These are phyloP conservation scores for Pseudochaenichthys georgianus DNA, from an alignment of 2,797 vertebrate species.

Conservation along the genomic window DNA sequence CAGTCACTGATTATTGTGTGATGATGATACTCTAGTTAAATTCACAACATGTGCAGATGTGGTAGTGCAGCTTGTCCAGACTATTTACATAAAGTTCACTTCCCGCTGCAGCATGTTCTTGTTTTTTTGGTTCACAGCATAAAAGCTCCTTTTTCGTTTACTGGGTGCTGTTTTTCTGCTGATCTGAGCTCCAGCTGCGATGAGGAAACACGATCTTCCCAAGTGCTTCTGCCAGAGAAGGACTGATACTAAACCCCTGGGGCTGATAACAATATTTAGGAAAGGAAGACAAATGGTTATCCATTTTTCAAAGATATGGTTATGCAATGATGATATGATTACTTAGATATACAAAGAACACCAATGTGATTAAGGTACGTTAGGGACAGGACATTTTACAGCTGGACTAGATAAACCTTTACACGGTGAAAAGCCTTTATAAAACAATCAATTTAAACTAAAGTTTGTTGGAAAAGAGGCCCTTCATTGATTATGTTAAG, in stretches of 20 bases:
- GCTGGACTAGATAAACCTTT: neutral
- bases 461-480: too few species aligned
- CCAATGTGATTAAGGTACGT: neutral
- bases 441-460: too few species aligned
- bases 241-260: neutral
- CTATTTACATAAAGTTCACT: neutral
- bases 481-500: too few species aligned
- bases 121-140: constrained; percentile 2
- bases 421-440: neutral
- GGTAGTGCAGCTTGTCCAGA: neutral
- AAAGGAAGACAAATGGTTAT: neutral
- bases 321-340: neutral
- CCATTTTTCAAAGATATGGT: neutral
- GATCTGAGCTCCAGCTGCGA: constrained; percentile 9
- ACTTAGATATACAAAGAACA: too few species aligned
- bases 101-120: constrained; percentile 10
- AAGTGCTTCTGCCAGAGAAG: neutral
- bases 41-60: neutral
- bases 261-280: neutral
- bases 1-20: neutral
- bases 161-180: constrained; percentile 28
- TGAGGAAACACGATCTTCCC: constrained; percentile 34
- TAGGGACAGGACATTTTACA: neutral
- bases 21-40: neutral
- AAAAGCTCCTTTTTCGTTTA: constrained; percentile 28